Evolutionary conservation across 2,113 vertebrate genomes (phyloP), one percentile per base, ranked within the genome.

Genomic region (Cisticola juncidis): DNA sequence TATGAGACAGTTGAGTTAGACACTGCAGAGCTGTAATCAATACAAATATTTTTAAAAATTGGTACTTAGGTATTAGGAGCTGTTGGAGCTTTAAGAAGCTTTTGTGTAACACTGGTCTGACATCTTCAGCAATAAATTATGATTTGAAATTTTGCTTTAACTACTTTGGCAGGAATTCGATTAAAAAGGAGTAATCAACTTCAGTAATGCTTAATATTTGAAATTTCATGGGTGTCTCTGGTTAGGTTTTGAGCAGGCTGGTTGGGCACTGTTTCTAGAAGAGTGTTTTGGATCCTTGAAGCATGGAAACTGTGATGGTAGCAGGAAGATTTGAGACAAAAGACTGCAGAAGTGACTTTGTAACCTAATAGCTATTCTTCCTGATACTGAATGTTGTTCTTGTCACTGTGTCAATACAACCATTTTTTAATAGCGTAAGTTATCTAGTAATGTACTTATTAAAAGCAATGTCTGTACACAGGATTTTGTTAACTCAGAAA

Each of bases 381-480:
- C n/a, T 54, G 12, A 23, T 82, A 29, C 44, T 76, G 45, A 23
- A 51, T 17, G 6, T 72, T 64, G 48, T 45, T 40, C 16, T 88
- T 89, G 16, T 76, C 14, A 17, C 5, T 1, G 5, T 12, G 14
- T 50, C 42, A 24, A 38, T 22, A n/a, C 12, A 36, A 61, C 9
- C 24, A 13, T 2, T 53, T 42, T 16, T 64, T 22, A 14, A 21
- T 33, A 42, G 29, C 5, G 1, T 64, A 64, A 31, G 9, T 44
- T 25, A 11, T 19, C 14, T 48, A 53, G 25, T 22, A 4, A 33
- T 3, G 1, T 40, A 7, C 66, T 40, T 56, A 12, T 48, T 2
- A 48, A 47, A 40, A 51, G 26, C 1, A 1, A 1, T 48, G 24
- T 40, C 24, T 53, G 5, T 20, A 18, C 6, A 7, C 2, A 48